Evolutionary conservation across 2,113 vertebrate species (phyloP).

Genomic region (Emydocephalus ijimae): DNA sequence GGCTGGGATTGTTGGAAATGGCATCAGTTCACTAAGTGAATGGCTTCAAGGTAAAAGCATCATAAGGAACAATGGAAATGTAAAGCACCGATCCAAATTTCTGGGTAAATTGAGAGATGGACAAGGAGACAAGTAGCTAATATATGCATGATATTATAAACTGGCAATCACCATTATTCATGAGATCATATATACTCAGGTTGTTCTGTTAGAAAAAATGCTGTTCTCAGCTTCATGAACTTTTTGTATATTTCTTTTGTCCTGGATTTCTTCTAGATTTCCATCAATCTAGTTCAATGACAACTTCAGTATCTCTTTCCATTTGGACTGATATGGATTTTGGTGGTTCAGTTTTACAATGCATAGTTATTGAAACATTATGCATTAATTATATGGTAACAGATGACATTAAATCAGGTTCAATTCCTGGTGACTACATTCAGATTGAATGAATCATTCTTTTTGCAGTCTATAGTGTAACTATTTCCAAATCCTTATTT

Average conservation of each 20-base stretch:
- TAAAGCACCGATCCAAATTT: slow-evolving; percentile 67
- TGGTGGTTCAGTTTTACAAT: slow-evolving; percentile 29
- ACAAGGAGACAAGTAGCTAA: slow-evolving; percentile 44
- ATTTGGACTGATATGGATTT: slow-evolving; percentile 19
- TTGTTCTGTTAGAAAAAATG: slow-evolving; percentile 32
- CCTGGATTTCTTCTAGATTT: slow-evolving; percentile 4
- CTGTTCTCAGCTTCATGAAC: slow-evolving; percentile 51
- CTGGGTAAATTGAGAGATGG: slow-evolving; percentile 63
- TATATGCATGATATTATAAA: slow-evolving; percentile 40
- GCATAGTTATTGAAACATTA: rapidly evolving
- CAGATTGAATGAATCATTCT: neutral
- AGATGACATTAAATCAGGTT: neutral
- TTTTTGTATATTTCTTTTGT: neutral
- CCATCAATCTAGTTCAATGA: neutral
- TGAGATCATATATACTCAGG: slow-evolving; percentile 40
- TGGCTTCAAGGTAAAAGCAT: slow-evolving; percentile 66
- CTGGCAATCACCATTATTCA: slow-evolving; percentile 46
- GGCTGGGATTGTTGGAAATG: slow-evolving; percentile 63
- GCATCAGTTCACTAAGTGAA: slow-evolving; percentile 59
- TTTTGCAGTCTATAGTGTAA: neutral
- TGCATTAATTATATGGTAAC: neutral
- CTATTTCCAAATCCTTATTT: neutral
- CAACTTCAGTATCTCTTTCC: neutral
- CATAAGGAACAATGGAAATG: slow-evolving; percentile 63
- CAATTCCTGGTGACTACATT: neutral